A percentile compares a stretch with the other conserved stretches of the same genome.
These are phyloP conservation scores for Eulithis prunata DNA, from an alignment of 2,888 invertebrate genomes.

Conservation along the genomic window DNA sequence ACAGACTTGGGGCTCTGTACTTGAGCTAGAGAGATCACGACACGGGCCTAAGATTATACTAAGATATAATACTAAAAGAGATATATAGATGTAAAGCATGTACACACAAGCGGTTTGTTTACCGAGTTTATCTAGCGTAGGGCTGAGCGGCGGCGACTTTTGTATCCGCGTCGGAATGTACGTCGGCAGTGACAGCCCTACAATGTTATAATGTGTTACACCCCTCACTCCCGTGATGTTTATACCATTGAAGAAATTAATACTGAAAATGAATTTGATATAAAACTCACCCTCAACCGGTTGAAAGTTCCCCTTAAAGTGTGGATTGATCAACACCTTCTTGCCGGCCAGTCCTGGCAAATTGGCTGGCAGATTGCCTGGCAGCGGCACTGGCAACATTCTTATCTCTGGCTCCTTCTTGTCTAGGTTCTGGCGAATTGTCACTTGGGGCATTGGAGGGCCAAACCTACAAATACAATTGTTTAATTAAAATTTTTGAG, in stretches of 20 bases:
- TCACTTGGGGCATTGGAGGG: slow-evolving; percentile 63
- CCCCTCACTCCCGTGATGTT: no score
- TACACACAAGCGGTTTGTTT: slow-evolving; percentile 44
- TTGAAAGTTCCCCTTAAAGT: slow-evolving; percentile 86
- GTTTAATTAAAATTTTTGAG: no score
- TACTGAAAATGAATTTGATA: neutral
- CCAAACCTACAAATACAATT: slow-evolving; percentile 15
- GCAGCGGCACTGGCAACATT: slow-evolving; percentile 71
- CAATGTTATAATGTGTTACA: slow-evolving; percentile 35
- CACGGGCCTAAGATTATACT: no score
- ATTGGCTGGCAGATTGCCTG: slow-evolving; percentile 60
- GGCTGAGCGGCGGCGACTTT: slow-evolving; percentile 71
- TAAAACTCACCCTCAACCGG: slow-evolving; percentile 47
- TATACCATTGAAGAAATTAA: no score
- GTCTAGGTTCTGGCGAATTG: slow-evolving; percentile 58
- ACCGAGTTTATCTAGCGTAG: slow-evolving; percentile 77
- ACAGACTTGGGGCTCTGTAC: no score
- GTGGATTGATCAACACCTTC: slow-evolving; percentile 88
- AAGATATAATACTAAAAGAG: no score
- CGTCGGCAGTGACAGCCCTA: slow-evolving; percentile 61
- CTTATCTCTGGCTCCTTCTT: slow-evolving; percentile 68
- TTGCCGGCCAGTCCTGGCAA: slow-evolving; percentile 77
- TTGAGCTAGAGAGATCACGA: no score
- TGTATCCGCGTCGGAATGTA: slow-evolving; percentile 79
- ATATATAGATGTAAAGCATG: neutral